Evolutionary conservation across 1,140 invertebrate species (phyloP).

Genomic region (Drosophila truncata): DNA sequence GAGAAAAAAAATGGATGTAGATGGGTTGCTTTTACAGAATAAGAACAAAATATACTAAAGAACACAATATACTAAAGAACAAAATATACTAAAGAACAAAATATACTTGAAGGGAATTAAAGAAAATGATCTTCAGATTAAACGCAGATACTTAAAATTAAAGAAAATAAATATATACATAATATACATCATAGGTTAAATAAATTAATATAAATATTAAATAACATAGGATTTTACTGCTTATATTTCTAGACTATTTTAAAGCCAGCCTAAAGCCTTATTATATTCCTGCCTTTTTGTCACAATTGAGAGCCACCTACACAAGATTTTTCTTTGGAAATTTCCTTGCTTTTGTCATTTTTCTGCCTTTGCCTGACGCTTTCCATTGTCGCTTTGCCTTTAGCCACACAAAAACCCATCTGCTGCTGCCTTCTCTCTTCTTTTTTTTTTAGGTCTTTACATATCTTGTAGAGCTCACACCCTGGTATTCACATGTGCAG

Average conservation of each 20-base stretch:
- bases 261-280: background rate
- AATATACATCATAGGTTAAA: background rate
- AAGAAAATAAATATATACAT: background rate
- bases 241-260: background rate
- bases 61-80: too few relatives aligned
- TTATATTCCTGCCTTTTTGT: background rate
- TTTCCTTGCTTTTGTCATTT: background rate
- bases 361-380: slow-evolving; percentile 15
- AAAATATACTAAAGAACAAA: too few relatives aligned
- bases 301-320: background rate
- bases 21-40: background rate
- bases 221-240: too few relatives aligned
- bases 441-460: slow-evolving; percentile 6
- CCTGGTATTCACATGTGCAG: slow-evolving; percentile 33
- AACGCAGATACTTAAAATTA: background rate
- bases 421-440: background rate
- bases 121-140: slow-evolving; percentile 21
- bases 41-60: too few relatives aligned
- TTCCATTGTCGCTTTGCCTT: slow-evolving; percentile 35
- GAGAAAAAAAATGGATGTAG: slow-evolving; percentile 15
- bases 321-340: slow-evolving; percentile 1
- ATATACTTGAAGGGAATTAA: background rate
- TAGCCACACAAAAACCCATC: slow-evolving; percentile 31
- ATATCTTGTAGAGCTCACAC: slow-evolving; percentile 12
- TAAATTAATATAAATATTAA: too few relatives aligned